Base-by-base conservation (phyloP, 2,797 vertebrate genomes). In the Oreortyx pictus region DNA sequence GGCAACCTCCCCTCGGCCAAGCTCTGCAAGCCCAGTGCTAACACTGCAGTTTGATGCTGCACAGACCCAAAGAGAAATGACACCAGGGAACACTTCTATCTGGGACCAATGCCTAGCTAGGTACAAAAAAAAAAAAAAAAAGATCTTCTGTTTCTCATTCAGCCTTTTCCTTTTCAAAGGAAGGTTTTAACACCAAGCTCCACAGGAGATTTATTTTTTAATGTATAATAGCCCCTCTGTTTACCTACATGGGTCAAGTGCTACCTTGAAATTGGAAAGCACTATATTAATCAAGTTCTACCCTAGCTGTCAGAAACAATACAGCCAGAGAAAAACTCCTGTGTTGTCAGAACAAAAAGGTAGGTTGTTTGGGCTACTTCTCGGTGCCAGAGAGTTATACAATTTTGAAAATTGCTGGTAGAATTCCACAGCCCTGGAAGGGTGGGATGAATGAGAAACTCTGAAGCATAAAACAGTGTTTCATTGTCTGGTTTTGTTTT, bases 401-500 rank as follows among this genome's bases (percentile, higher is more conserved):
- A 91, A 68, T 90, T 96, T 91, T 94, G 88, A 82, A 96, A 96
- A 95, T 82, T 94, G 86, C 94, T 96, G 92, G 88, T 92, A 93
- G 88, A 60, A 86, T 94, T 93, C 95, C 92, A 94, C 1, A 31
- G 89, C 89, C 92, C 85, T 2, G 6, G 60, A 71, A 92, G 59
- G 0, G 0, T 60, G 67, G 92, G 50, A 92, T 94, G 89, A 96
- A 96, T 91, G 89, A 91, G 95, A 92, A 93, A 94, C 80, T 86
- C 89, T 91, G 82, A 94, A 91, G 82, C 75, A 90, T 61, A 65
- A 92, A 94, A 94, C 90, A 96, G 87, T 72, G 77, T 91, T 94
- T 85, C 95, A 92, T 90, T 96, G 95, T 95, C 89, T 90, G 85
- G 89, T 57, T 96, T 90, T 96, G 93, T 82, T 95, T 96, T 95